Conservation (phyloP, 2,797 vertebrate species). For the Hapalemur alaotrensis region DNA sequence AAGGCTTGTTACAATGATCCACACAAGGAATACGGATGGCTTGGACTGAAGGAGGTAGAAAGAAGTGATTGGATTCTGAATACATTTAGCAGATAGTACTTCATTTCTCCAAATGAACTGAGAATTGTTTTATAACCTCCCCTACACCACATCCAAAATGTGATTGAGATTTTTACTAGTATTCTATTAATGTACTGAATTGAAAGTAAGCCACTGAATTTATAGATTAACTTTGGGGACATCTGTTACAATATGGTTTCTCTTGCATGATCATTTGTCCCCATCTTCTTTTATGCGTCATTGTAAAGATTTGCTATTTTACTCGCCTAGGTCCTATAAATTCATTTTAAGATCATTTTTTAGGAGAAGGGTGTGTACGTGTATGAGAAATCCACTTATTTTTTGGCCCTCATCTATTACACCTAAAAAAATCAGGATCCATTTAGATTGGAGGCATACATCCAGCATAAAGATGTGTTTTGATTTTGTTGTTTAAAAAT, state of each 20-base stretch:
- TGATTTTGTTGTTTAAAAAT: neutral
- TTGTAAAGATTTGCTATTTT: neutral
- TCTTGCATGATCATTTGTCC: neutral
- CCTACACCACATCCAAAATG: neutral
- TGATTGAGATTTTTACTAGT: neutral
- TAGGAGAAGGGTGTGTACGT: neutral
- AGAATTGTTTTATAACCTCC: neutral
- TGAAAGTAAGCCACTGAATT: neutral
- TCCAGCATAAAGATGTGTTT: neutral
- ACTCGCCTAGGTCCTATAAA: neutral
- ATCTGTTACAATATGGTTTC: neutral
- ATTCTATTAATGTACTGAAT: neutral
- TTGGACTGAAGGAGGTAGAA: neutral
- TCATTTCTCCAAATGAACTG: neutral
- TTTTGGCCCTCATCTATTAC: neutral
- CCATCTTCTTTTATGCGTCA: neutral
- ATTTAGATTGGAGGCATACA: neutral
- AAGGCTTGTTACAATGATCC: neutral
- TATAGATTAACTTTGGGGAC: neutral
- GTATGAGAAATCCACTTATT: neutral
- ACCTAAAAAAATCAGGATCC: neutral
- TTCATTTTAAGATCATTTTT: neutral
- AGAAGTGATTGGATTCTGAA: neutral
- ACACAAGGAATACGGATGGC: neutral
- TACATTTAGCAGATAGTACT: neutral